A percentile compares a stretch with the other conserved stretches of the same genome.
These are phyloP conservation scores for Tenualosa ilisha DNA, from an alignment of 2,797 vertebrate species.

Conservation along the genomic window DNA sequence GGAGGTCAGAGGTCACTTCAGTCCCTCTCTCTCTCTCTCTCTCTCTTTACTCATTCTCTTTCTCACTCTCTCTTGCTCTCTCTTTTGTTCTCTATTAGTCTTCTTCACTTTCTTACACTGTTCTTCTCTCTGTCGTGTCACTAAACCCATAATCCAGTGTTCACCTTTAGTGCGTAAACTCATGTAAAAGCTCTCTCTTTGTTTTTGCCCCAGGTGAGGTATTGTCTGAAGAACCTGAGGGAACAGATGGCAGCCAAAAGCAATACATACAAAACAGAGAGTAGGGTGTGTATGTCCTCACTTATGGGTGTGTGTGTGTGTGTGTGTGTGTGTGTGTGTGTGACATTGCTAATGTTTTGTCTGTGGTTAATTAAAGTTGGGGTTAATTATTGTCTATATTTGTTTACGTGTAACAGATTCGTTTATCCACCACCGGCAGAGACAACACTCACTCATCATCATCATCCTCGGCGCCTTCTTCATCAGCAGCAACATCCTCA, in stretches of 20 bases:
- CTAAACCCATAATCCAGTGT: background rate
- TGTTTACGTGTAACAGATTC: slow-evolving; percentile 38
- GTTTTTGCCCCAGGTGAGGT: slow-evolving; percentile 71
- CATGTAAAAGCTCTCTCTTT: background rate
- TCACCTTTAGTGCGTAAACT: too few species aligned
- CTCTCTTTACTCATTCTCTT: too few species aligned
- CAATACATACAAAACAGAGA: slow-evolving; percentile 52
- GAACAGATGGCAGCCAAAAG: slow-evolving; percentile 80
- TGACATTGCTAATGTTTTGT: background rate
- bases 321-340: background rate
- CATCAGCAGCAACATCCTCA: slow-evolving; percentile 18
- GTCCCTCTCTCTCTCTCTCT: too few species aligned
- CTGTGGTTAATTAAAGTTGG: background rate
- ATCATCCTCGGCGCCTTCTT: slow-evolving; percentile 17
- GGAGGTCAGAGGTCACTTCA: slow-evolving; percentile 75
- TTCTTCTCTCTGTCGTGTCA: background rate
- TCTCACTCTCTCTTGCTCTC: too few species aligned
- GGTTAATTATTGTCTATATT: background rate
- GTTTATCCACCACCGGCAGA: slow-evolving; percentile 37
- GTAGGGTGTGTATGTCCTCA: slow-evolving; percentile 61
- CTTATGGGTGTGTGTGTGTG: background rate
- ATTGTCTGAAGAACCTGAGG: slow-evolving; percentile 77
- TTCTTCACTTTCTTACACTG: background rate
- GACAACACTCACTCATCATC: slow-evolving; percentile 26
- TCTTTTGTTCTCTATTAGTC: too few species aligned